Percentiles rank a stretch among this genome's conserved stretches.
Conservation (phyloP, 2,113 vertebrate species). For the Globicephala melas region DNA sequence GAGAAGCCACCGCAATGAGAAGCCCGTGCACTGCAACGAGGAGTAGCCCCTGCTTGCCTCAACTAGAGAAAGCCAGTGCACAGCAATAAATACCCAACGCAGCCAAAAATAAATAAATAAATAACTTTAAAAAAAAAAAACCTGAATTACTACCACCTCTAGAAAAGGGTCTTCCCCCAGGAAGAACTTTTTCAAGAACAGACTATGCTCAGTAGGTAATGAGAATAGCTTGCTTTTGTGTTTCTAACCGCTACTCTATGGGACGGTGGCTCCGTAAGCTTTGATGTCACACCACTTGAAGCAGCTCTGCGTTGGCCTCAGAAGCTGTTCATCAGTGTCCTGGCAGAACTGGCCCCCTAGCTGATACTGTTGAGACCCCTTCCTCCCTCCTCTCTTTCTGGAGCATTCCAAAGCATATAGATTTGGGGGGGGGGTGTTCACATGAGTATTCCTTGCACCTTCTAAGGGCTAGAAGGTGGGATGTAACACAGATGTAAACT, state of each 20-base stretch:
- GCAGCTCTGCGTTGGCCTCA: background rate
- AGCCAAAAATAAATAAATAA: too few species aligned
- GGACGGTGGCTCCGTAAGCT: background rate
- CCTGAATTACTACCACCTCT: background rate
- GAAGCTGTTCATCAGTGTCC: background rate
- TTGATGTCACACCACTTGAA: background rate
- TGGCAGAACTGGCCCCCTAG: background rate
- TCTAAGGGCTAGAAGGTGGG: background rate
- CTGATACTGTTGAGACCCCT: background rate
- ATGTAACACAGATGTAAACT: background rate
- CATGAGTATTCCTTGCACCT: background rate
- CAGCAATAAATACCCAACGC: rapidly evolving
- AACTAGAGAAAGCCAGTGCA: too few species aligned
- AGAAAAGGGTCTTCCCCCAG: background rate
- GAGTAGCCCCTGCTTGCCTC: too few species aligned
- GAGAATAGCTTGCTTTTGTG: background rate
- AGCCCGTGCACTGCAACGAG: too few species aligned
- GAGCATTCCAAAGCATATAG: background rate
- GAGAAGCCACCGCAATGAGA: too few species aligned
- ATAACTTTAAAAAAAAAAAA: too few species aligned
- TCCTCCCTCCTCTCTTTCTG: background rate
- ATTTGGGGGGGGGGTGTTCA: background rate
- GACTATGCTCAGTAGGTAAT: too few species aligned
- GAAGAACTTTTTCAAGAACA: background rate
- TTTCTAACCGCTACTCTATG: background rate